A percentile compares a stretch with the other conserved stretches of the same genome.
These are phyloP conservation scores for Eristalis tenax DNA, from an alignment of 2,888 invertebrate species.

Conservation along the genomic window DNA sequence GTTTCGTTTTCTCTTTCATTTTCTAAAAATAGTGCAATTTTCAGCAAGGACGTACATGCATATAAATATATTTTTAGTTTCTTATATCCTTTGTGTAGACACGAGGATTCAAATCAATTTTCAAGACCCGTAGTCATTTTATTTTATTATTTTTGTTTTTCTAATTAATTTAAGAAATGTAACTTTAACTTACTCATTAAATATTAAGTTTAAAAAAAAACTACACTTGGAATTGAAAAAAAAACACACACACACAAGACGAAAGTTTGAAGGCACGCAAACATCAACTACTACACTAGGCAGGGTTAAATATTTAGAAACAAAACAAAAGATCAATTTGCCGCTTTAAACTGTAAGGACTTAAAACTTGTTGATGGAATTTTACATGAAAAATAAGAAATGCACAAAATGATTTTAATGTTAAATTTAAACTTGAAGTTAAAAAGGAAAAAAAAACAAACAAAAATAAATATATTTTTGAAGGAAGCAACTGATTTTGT, in stretches of 20 bases:
- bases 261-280: conserved; percentile 16
- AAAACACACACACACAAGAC: neutral
- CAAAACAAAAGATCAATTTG: neutral
- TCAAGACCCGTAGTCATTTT: conserved; percentile 26
- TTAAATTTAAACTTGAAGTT: conserved; percentile 41
- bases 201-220: conserved; percentile 25
- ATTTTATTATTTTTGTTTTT: neutral
- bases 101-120: conserved; percentile 7
- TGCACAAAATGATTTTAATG: conserved; percentile 66
- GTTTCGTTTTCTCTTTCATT: conserved; percentile 15
- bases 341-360: conserved; percentile 30
- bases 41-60: conserved; percentile 26
- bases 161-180: conserved; percentile 14
- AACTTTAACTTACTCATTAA: conserved; percentile 41
- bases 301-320: neutral
- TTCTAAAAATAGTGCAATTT: conserved; percentile 46
- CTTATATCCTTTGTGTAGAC: neutral
- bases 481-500: conserved; percentile 42
- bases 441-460: conserved; percentile 49
- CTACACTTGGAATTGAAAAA: conserved; percentile 23
- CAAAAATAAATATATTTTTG: conserved; percentile 40
- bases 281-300: conserved; percentile 1
- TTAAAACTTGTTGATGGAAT: conserved; percentile 47
- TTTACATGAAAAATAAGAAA: conserved; percentile 19
- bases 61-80: conserved; percentile 10